phyloP scores from a whole-genome alignment of 2,888 invertebrate species.

The Gymnocheta viridis region DNA sequence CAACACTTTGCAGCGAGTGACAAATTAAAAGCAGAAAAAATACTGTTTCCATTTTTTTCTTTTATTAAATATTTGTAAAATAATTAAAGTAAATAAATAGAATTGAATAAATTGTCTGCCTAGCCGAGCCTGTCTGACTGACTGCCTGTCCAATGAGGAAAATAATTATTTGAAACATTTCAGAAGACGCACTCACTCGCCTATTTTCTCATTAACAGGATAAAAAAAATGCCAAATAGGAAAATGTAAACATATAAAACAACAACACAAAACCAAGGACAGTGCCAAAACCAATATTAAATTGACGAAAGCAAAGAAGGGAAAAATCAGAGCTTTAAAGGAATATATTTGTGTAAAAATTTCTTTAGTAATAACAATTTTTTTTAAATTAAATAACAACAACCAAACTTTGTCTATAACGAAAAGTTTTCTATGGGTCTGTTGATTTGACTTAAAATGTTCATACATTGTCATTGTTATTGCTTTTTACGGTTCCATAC shows the following conservation, averaged over 20 bases:
- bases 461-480: too few relatives aligned
- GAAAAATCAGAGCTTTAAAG: neutral
- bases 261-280: neutral
- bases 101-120: neutral
- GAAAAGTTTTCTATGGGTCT: too few relatives aligned
- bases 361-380: too few relatives aligned
- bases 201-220: neutral
- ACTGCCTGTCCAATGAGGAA: too few relatives aligned
- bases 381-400: too few relatives aligned
- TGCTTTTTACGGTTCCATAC: too few relatives aligned
- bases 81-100: slow-evolving; percentile 1
- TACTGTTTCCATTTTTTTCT: neutral
- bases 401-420: too few relatives aligned
- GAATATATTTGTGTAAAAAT: neutral
- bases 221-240: neutral
- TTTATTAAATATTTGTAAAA: neutral
- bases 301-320: neutral
- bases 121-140: neutral
- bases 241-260: slow-evolving; percentile 23
- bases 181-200: neutral
- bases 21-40: slow-evolving; percentile 25
- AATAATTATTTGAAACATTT: slow-evolving; percentile 4
- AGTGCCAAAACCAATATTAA: neutral
- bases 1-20: slow-evolving; percentile 18
- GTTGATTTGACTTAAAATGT: too few relatives aligned